A percentile compares a stretch with the other conserved stretches of the same genome.
Evolutionary conservation across 2,888 invertebrate genomes (phyloP).

Genomic region (Belgica antarctica): DNA sequence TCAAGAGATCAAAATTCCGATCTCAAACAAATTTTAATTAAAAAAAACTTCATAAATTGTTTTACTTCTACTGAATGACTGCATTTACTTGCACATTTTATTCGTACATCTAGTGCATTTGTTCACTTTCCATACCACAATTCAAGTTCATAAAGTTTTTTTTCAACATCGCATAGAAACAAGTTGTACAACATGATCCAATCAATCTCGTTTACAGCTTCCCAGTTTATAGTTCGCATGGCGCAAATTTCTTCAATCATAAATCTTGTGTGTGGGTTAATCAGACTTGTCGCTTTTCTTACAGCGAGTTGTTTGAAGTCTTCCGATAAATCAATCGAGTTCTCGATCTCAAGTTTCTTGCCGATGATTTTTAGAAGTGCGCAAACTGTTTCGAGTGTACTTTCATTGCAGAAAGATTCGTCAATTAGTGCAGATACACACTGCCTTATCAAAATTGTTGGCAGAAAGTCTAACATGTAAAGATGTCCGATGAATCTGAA

Average conservation of each 20-base stretch:
- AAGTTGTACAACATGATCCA: not conserved
- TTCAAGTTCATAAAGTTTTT: slow-evolving; percentile 8
- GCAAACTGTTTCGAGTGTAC: not conserved
- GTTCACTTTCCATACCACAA: slow-evolving; percentile 15
- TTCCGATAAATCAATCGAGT: not conserved
- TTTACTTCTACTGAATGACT: too few species aligned
- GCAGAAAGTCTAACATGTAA: not conserved
- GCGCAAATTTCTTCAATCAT: not conserved
- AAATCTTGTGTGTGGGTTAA: slow-evolving; percentile 6
- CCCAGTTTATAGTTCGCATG: not conserved
- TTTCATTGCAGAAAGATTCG: not conserved
- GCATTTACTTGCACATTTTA: too few species aligned
- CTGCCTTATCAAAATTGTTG: not conserved
- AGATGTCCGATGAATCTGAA: not conserved
- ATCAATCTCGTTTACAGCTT: not conserved
- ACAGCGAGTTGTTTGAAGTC: not conserved
- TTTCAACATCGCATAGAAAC: not conserved
- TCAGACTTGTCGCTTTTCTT: not conserved
- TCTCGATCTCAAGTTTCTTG: not conserved
- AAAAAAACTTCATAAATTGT: too few species aligned
- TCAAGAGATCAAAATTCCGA: too few species aligned
- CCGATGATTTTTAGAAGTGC: not conserved
- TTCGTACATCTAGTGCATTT: too few species aligned
- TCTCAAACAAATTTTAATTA: too few species aligned
- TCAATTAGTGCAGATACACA: not conserved